A percentile compares a stretch with the other conserved stretches of the same genome.
Evolutionary conservation across 2,888 invertebrate species (phyloP).

Genomic region (Synanthedon vespiformis): DNA sequence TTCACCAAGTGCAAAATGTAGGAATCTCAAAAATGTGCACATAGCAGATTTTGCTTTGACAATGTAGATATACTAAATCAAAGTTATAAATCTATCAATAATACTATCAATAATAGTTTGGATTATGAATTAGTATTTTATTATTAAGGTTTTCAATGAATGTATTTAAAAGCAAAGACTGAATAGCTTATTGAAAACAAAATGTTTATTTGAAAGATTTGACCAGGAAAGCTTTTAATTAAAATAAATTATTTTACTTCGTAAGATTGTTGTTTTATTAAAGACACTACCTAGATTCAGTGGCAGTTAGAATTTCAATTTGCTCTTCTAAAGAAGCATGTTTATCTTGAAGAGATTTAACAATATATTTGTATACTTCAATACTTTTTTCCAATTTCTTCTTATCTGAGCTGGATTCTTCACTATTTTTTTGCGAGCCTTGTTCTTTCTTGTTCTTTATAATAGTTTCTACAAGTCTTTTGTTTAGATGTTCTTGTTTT

Average conservation of each 20-base stretch:
- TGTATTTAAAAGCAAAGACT: too few relatives aligned
- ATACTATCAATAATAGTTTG: too few relatives aligned
- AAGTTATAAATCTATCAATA: too few relatives aligned
- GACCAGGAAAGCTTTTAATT: neutral
- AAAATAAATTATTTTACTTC: neutral
- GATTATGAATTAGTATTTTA: too few relatives aligned
- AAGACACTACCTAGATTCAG: slow-evolving; percentile 39
- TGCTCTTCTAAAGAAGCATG: slow-evolving; percentile 58
- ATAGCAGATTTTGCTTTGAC: too few relatives aligned
- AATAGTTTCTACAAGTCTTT: slow-evolving; percentile 36
- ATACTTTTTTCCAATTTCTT: slow-evolving; percentile 39
- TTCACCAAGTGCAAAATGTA: too few relatives aligned
- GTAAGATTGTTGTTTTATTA: neutral
- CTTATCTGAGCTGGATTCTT: slow-evolving; percentile 27
- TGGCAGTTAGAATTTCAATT: slow-evolving; percentile 54
- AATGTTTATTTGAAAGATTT: neutral
- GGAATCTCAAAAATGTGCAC: too few relatives aligned
- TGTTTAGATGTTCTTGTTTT: slow-evolving; percentile 49
- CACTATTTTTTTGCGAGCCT: slow-evolving; percentile 33
- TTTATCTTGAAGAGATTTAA: slow-evolving; percentile 57
- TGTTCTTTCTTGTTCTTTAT: slow-evolving; percentile 46
- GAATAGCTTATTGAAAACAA: neutral
- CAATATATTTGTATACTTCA: slow-evolving; percentile 49
- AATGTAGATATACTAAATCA: too few relatives aligned
- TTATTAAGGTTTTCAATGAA: too few relatives aligned